A percentile compares a stretch with the other conserved stretches of the same genome.
These are phyloP conservation scores for Notiomystis cincta DNA, from an alignment of 2,113 vertebrate species.

Conservation along the genomic window DNA sequence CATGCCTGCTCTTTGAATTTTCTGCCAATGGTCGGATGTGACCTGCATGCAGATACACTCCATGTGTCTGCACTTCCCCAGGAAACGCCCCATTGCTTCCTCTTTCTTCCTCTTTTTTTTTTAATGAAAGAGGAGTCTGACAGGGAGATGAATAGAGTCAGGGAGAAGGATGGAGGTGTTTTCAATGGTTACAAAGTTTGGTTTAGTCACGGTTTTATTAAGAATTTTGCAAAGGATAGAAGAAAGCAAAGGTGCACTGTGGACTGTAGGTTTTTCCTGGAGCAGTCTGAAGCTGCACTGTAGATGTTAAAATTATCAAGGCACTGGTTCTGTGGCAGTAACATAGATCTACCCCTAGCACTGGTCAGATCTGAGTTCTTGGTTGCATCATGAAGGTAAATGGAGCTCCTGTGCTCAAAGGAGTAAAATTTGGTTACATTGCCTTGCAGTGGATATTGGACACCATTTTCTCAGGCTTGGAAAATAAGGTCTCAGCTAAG, in stretches of 20 bases:
- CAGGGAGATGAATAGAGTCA: neutral
- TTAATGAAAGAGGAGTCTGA: neutral
- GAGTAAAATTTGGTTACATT: neutral
- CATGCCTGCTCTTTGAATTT: conserved; percentile 26
- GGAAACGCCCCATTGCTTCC: neutral
- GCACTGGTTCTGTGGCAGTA: neutral
- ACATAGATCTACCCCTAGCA: neutral
- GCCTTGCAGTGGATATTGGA: neutral
- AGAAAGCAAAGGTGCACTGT: neutral
- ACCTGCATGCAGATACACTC: neutral
- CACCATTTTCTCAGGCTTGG: neutral
- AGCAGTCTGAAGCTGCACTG: neutral
- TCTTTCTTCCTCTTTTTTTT: too few relatives aligned
- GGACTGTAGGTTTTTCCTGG: neutral
- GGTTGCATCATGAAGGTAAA: neutral
- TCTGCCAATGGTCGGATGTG: neutral
- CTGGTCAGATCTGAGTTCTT: neutral
- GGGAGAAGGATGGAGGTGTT: neutral
- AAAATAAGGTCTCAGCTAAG: neutral
- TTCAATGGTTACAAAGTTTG: neutral
- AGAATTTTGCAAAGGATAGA: neutral
- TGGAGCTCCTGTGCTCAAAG: neutral
- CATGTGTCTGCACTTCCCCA: neutral
- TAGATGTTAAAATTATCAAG: neutral
- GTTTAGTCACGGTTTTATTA: neutral